phyloP scores from a whole-genome alignment of 2,113 vertebrate species.

The Globicephala melas region DNA sequence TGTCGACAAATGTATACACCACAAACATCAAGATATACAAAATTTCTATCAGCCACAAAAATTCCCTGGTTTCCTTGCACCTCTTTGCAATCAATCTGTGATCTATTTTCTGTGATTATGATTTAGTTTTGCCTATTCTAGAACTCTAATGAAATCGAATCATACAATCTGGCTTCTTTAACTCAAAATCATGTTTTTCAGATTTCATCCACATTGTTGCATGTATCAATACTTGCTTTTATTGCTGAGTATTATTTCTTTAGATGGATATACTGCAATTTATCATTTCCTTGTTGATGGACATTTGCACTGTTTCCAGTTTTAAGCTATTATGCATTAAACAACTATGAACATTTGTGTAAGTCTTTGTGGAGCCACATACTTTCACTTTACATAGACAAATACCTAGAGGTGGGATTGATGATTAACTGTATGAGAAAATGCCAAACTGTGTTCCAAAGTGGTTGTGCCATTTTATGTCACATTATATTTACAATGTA shows the following conservation, averaged over 20 bases:
- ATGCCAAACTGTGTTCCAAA: not conserved
- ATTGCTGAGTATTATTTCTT: not conserved
- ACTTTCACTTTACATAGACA: not conserved
- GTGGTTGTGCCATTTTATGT: not conserved
- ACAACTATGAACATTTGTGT: not conserved
- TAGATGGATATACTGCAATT: not conserved
- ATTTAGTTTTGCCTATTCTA: not conserved
- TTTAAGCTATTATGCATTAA: not conserved
- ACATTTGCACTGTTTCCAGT: not conserved
- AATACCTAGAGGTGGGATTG: not conserved
- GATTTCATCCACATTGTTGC: not conserved
- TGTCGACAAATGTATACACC: not conserved
- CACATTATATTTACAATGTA: not conserved
- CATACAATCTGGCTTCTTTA: not conserved
- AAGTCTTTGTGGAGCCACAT: not conserved
- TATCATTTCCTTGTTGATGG: not conserved
- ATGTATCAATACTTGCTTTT: not conserved
- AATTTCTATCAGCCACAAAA: not conserved
- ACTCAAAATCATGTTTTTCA: not conserved
- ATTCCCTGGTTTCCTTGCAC: not conserved
- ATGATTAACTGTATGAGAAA: constrained; percentile 9
- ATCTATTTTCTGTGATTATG: not conserved
- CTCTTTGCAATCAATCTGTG: not conserved
- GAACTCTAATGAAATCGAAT: not conserved
- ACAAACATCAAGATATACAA: not conserved